Evolutionary conservation across 1,140 invertebrate species (phyloP).

Genomic region (Drosophila burlai): DNA sequence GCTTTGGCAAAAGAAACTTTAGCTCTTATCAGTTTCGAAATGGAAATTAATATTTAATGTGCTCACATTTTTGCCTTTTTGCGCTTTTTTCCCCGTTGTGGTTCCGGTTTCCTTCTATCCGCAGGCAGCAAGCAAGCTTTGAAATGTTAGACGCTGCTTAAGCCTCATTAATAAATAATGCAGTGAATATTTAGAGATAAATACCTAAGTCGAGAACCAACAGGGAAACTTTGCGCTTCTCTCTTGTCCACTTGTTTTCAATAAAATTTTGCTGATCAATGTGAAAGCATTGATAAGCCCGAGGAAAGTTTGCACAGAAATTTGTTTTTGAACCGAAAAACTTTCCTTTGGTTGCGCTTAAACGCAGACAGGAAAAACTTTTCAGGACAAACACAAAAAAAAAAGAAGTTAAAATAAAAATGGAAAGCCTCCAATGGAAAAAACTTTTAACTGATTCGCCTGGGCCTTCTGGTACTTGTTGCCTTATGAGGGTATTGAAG

Average conservation of each 20-base stretch:
- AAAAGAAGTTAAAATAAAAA: neutral
- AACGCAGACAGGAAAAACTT: conserved; percentile 80
- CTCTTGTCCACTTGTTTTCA: conserved; percentile 36
- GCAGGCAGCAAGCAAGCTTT: conserved; percentile 40
- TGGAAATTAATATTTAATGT: conserved; percentile 83
- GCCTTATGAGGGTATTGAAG: conserved; percentile 23
- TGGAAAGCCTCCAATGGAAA: conserved; percentile 17
- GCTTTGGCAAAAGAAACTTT: conserved; percentile 43
- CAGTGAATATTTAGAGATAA: conserved; percentile 56
- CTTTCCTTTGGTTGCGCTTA: conserved; percentile 68
- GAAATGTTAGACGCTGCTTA: conserved; percentile 81
- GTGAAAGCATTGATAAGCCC: conserved; percentile 73
- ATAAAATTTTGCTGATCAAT: conserved; percentile 52
- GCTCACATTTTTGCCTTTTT: conserved; percentile 69
- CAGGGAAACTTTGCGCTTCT: conserved; percentile 11
- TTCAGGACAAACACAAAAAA: conserved; percentile 29
- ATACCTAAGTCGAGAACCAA: conserved; percentile 21
- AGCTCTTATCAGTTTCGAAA: conserved; percentile 77
- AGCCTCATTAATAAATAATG: conserved; percentile 82
- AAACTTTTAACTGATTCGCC: conserved; percentile 76
- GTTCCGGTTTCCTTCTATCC: conserved; percentile 47
- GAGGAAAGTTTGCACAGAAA: conserved; percentile 61
- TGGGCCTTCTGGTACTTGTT: conserved; percentile 42
- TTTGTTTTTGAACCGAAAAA: conserved; percentile 54
- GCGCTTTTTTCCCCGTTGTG: conserved; percentile 11